Evolutionary conservation across 1,140 invertebrate species (phyloP).

Genomic region (Drosophila nannoptera): DNA sequence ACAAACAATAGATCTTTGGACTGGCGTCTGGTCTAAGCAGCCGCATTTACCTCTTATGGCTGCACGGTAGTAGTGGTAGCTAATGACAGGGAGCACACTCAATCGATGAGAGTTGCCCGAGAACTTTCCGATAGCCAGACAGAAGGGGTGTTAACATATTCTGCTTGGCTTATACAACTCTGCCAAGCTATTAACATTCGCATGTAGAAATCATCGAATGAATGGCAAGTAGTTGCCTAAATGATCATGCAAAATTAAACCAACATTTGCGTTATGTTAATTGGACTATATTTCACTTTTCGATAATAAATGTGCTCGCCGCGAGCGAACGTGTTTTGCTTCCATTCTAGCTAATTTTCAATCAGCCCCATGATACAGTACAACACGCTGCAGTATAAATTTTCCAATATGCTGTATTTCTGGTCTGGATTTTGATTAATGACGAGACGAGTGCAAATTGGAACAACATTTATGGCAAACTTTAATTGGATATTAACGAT

Average conservation of each 20-base stretch:
- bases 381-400: background rate
- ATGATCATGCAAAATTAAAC: slow-evolving; percentile 3
- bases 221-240: background rate
- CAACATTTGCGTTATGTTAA: slow-evolving; percentile 3
- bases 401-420: slow-evolving; percentile 23
- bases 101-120: slow-evolving; percentile 28
- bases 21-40: slow-evolving; percentile 50
- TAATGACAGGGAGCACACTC: slow-evolving; percentile 32
- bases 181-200: background rate
- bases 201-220: background rate
- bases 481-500: slow-evolving; percentile 76
- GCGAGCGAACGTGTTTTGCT: background rate
- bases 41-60: slow-evolving; percentile 47
- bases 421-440: slow-evolving; percentile 62
- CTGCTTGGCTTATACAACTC: too few relatives aligned
- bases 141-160: background rate
- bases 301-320: background rate
- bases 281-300: background rate
- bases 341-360: background rate
- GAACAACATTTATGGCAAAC: slow-evolving; percentile 68
- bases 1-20: slow-evolving; percentile 47
- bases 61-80: slow-evolving; percentile 62
- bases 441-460: slow-evolving; percentile 68
- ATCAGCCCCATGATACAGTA: slow-evolving; percentile 5
- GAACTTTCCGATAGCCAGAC: background rate